Base-by-base conservation (phyloP, 2,888 invertebrate species). In the Rhagium mordax region DNA sequence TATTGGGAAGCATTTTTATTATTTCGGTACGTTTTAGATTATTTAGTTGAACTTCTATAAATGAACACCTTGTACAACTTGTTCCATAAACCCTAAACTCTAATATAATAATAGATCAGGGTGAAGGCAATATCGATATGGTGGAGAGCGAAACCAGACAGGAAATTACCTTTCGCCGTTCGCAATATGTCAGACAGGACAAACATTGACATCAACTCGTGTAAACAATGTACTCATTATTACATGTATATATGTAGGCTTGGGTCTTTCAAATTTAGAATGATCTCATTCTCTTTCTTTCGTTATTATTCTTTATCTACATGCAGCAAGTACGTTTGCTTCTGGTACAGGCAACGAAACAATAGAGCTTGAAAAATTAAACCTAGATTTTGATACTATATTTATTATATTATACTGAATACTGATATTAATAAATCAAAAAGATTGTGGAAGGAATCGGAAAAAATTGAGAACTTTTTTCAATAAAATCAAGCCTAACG, bases 91-190 rank as follows among this genome's bases (percentile, higher is more conserved):
- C 15, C 55, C 59, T 27, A 59, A 41, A 41, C 2, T 41, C 41
- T 41, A 41, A 41, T 73, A 71, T 73, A 74, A 71, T 75, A 75
- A 74, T 72, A 74, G 75, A 75, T 62, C 49, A 55, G 70, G 77
- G 65, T 61, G 74, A 75, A 75, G 77, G 77, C 74, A 80, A 81
- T 81, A 79, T 80, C 75, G 71, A 75, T 68, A 70, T 61, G 29
- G 74, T 59, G 61, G 70, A 77, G 80, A 79, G 77, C 24, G 57
- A 67, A 65, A 67, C 55, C 33, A 41, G 67, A 76, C 82, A 85
- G 87, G 87, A 87, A 87, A 87, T 87, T 87, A 86, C 87, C 86
- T 86, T 85, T 84, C 85, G 85, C 83, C 84, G 85, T 85, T 85
- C 85, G 87, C 87, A 87, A 87, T 87, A 87, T 87, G 86, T 87